Evolutionary conservation across 2,113 vertebrate genomes (phyloP).

Genomic region (Eretmochelys imbricata): DNA sequence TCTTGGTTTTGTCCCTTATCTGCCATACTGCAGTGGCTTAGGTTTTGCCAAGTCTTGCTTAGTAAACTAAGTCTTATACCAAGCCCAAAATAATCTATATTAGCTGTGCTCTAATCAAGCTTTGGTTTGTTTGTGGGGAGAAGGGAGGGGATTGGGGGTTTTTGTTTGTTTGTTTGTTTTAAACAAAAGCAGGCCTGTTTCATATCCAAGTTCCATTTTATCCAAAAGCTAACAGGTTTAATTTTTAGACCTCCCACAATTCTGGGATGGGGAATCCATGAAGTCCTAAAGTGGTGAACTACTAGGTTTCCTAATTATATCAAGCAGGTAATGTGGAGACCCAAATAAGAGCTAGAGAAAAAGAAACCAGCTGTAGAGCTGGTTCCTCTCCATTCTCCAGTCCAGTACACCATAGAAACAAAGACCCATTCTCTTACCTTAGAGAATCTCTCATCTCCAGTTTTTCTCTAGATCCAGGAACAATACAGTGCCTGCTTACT

Average conservation of each 20-base stretch:
- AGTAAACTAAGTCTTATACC: background rate
- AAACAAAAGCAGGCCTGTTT: background rate
- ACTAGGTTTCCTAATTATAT: background rate
- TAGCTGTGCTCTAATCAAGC: background rate
- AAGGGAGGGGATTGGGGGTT: no score
- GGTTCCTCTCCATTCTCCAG: background rate
- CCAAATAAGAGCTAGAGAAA: background rate
- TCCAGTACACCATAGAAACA: background rate
- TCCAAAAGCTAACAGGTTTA: fast-evolving
- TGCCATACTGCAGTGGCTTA: background rate
- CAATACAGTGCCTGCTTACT: background rate
- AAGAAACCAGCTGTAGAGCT: background rate
- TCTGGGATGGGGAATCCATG: background rate
- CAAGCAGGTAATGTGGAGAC: background rate
- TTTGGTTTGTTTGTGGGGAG: background rate
- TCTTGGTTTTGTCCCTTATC: background rate
- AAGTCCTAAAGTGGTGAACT: background rate
- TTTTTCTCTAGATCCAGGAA: background rate
- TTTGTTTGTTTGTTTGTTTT: no score
- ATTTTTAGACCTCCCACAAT: background rate
- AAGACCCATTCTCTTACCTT: background rate
- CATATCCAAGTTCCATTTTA: background rate
- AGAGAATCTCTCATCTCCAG: fast-evolving
- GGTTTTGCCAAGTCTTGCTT: background rate
- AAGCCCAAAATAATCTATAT: background rate